phyloP scores from a whole-genome alignment of 2,888 invertebrate species.

The Aleiodes testaceus region DNA sequence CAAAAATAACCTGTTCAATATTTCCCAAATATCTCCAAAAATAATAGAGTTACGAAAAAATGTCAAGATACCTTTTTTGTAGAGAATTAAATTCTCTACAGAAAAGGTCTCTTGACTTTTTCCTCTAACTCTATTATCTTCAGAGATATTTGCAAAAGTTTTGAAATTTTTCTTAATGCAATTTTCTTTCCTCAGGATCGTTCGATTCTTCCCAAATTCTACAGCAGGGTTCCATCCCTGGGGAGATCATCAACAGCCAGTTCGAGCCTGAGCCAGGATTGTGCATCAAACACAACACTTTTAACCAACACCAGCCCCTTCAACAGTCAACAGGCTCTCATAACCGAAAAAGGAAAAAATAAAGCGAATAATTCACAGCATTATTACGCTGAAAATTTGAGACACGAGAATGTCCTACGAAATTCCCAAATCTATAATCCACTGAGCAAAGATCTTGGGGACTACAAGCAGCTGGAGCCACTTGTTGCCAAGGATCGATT shows the following conservation, averaged over 20 bases:
- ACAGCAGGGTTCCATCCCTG: conserved; percentile 65
- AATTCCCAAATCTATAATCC: conserved; percentile 64
- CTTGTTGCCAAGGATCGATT: conserved; percentile 42
- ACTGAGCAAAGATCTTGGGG: conserved; percentile 54
- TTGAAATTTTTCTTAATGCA: too few species aligned
- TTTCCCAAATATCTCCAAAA: not conserved
- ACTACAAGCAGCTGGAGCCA: conserved; percentile 66
- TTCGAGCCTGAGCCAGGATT: conserved; percentile 64
- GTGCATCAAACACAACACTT: conserved; percentile 68
- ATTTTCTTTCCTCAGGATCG: conserved; percentile 59
- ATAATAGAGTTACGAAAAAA: not conserved
- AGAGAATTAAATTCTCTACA: too few species aligned
- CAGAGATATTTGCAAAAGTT: too few species aligned
- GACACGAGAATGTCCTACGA: conserved; percentile 57
- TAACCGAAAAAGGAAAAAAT: conserved; percentile 53
- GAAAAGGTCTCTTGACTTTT: too few species aligned
- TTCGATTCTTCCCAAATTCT: conserved; percentile 63
- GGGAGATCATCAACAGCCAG: conserved; percentile 57
- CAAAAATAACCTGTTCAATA: too few species aligned
- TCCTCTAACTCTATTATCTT: not conserved
- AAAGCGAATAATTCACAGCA: conserved; percentile 40
- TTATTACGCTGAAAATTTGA: conserved; percentile 68
- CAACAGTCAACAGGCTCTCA: conserved; percentile 68
- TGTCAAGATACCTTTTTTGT: too few species aligned
- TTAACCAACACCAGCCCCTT: conserved; percentile 68